Percentiles rank a stretch among this genome's conserved stretches.
phyloP scores from a whole-genome alignment of 2,888 invertebrate species.

The Sesia apiformis region DNA sequence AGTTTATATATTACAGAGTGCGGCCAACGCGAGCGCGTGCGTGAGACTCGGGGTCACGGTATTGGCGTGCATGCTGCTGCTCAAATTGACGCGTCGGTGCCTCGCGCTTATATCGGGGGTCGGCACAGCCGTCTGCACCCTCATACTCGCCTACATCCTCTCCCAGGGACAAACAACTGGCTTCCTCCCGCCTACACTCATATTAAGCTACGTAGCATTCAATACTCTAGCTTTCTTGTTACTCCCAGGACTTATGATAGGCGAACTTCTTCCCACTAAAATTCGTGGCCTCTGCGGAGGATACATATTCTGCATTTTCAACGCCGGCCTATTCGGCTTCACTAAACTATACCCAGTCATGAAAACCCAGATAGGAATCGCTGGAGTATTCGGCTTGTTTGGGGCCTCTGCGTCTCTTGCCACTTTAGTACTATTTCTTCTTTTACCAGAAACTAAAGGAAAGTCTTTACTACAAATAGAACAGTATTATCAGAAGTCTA shows the following conservation, averaged over 20 bases:
- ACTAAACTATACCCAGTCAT: constrained; percentile 82
- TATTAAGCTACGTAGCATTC: constrained; percentile 81
- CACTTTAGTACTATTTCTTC: constrained; percentile 78
- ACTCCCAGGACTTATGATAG: constrained; percentile 83
- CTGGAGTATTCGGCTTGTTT: constrained; percentile 82
- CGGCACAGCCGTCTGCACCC: constrained; percentile 78
- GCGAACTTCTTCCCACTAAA: constrained; percentile 83
- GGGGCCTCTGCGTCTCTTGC: constrained; percentile 77
- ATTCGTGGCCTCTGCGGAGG: constrained; percentile 84
- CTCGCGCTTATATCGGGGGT: constrained; percentile 79
- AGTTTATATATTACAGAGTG: constrained; percentile 34
- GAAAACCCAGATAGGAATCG: constrained; percentile 74
- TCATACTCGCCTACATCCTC: constrained; percentile 65
- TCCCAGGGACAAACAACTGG: constrained; percentile 34
- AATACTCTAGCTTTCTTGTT: constrained; percentile 84
- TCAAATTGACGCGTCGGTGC: constrained; percentile 77
- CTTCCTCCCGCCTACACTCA: constrained; percentile 37
- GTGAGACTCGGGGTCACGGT: constrained; percentile 79
- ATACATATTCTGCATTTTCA: constrained; percentile 81
- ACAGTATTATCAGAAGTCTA: constrained; percentile 82
- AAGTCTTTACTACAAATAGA: constrained; percentile 82
- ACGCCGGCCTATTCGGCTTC: constrained; percentile 78
- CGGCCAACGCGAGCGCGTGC: constrained; percentile 81
- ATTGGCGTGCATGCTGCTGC: constrained; percentile 78
- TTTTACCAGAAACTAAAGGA: constrained; percentile 84